Base-by-base conservation (phyloP, 35 echinoderm and acorn worm genomes). In the Chiridota heheva region DNA sequence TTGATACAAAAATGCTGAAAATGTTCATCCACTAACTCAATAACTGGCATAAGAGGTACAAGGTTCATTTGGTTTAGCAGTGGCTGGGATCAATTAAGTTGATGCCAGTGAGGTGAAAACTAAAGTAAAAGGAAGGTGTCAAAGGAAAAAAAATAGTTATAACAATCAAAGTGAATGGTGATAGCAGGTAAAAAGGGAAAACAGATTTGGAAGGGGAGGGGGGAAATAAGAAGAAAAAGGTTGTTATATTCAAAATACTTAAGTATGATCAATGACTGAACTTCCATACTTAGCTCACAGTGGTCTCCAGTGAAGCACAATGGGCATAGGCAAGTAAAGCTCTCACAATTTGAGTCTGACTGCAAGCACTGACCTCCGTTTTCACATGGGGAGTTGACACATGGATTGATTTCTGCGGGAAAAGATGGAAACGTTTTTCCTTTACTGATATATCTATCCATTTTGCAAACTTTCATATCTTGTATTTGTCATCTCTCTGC, bases 351-450 rank as follows among this genome's bases (percentile, higher is more conserved):
- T 27, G 24, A 29, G 28, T 18, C 25, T 43, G 67, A 15, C 12
- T n/a, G 30, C n/a, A 58, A n/a, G 56, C 72, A 76, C 8, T 26
- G 8, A 34, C 72, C 72, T 15, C 36, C 39, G 36, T 76, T 76
- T 44, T 76, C 42, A 56, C 72, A 76, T 76, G 72, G 72, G 36
- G 46, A 36, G 39, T 15, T 36, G 34, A 47, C 29, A 28, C 72
- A 76, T 22, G 40, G 72, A 31, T 76, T 29, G 31, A 76, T 46
- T 5, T 51, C 72, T 76, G 72, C 13, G 56, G 31, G 30, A 1
- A 25, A 71, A 42, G 10, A 12, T 25, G 38, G 45, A 43, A 31
- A 0, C 5, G 32, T 36, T 12, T 4, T 12, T 20, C 12, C 20
- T 17, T 68, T 36, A 68, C 34, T 0, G 20, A 16, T 36, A 0